These are phyloP conservation scores for Pelecanoides urinatrix DNA, from an alignment of 2,113 vertebrate genomes.

Conservation along the genomic window DNA sequence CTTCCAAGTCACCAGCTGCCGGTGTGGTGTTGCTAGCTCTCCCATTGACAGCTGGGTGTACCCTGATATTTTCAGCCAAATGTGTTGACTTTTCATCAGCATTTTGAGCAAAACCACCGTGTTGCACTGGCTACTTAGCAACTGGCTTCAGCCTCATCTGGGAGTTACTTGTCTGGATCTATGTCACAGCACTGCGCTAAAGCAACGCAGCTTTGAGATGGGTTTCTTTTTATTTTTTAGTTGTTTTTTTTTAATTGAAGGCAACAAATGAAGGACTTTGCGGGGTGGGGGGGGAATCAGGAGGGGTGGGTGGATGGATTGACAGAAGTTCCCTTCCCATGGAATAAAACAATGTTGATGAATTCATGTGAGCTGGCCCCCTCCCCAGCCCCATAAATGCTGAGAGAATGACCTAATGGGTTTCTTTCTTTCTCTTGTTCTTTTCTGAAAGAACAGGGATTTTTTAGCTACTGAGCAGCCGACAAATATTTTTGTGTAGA, in stretches of 20 bases:
- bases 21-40: background rate
- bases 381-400: background rate
- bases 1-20: accelerated
- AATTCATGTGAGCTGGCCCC: background rate
- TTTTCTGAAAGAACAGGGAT: background rate
- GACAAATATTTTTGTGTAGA: background rate
- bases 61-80: background rate
- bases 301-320: background rate
- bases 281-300: background rate
- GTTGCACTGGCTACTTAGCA: conserved; percentile 11
- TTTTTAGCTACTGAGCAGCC: background rate
- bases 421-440: background rate
- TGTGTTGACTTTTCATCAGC: background rate
- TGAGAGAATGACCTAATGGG: background rate
- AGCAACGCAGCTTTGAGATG: background rate
- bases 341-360: background rate
- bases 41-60: background rate
- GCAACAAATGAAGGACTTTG: background rate
- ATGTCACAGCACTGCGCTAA: background rate
- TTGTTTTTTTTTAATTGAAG: background rate
- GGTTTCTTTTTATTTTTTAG: background rate
- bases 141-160: background rate
- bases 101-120: background rate
- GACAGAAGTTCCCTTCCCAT: background rate
- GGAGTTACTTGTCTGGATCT: background rate